Evolutionary conservation across 2,113 vertebrate genomes (phyloP), one percentile per base, ranked within the genome.

Genomic region (Erythrocercus mccallii): DNA sequence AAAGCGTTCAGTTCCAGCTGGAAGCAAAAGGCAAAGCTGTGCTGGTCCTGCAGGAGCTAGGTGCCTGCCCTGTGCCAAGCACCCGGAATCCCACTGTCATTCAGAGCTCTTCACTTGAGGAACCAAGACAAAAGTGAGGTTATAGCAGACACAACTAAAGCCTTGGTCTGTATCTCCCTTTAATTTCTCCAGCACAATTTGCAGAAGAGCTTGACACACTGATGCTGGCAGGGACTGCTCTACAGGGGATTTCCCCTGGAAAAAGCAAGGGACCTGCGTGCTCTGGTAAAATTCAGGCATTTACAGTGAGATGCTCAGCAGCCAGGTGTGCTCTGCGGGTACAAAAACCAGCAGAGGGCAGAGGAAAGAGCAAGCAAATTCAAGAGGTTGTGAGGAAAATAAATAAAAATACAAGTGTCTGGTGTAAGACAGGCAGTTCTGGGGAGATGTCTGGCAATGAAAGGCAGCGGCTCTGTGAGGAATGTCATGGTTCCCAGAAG

Each of bases 191-290:
- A 45, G 30, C 57, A 54, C 44, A 33, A 4, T 31, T 50, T 88
- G 61, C 88, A 70, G n/a, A 64, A 79, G 40, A 45, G 12, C 33
- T 90, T 0, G 0, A 15, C 12, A 35, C 68, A 45, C 20, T 11
- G 35, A 50, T 0, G 11, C 56, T 6, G 1, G 21, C 1, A 74
- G 42, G 45, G 38, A 9, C 64, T 45, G 56, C 35, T 54, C 65
- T 48, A 47, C 42, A 58, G 35, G 85, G 74, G 38, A 79, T 54
- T 84, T 82, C 65, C 81, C 65, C 15, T 15, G 33, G 27, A 74
- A 42, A 51, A 87, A 58, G 37, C 28, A 40, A 58, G n/a, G 10
- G 60, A 22, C 4, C 38, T 0, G 0, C 0, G 0, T 35, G 53
- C 48, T 47, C 37, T 53, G 33, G 17, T 35, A 33, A 81, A 70